Percentiles rank a stretch among this genome's conserved stretches.
Conservation (phyloP, 2,113 vertebrate genomes). For the Sebastes schlegelii region DNA sequence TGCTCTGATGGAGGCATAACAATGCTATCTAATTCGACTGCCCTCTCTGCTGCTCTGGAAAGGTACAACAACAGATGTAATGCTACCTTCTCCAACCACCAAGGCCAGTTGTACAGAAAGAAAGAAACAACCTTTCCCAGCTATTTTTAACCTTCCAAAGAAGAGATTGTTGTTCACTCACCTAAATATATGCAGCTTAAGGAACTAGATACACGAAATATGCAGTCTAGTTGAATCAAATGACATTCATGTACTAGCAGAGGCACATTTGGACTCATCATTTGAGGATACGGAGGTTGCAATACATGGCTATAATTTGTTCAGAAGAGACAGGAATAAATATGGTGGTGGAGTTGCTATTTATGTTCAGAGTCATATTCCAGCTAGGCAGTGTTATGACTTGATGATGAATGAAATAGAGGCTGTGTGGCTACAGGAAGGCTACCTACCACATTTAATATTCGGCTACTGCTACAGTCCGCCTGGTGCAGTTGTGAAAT, state of each 20-base stretch:
- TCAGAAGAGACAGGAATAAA: not conserved
- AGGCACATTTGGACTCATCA: not conserved
- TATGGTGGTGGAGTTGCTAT: not conserved
- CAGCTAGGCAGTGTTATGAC: not conserved
- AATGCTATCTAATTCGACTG: conserved; percentile 85
- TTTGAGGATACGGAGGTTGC: not conserved
- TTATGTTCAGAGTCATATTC: not conserved
- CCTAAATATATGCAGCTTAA: not conserved
- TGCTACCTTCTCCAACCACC: conserved; percentile 29
- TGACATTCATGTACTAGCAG: not conserved
- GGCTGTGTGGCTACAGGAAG: not conserved
- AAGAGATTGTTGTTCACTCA: not conserved
- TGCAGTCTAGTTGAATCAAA: not conserved
- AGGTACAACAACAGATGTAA: conserved; percentile 68
- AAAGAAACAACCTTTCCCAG: not conserved
- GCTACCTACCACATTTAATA: not conserved
- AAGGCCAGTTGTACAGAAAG: conserved; percentile 23
- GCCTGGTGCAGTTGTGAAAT: not conserved
- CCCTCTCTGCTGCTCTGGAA: conserved; percentile 78
- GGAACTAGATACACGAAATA: not conserved
- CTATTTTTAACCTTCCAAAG: not conserved
- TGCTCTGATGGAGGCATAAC: conserved; percentile 88
- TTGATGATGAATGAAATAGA: not conserved
- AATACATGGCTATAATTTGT: not conserved
- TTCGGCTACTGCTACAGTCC: not conserved